Conservation (phyloP, 2,113 vertebrate species). For the Prolemur simus region DNA sequence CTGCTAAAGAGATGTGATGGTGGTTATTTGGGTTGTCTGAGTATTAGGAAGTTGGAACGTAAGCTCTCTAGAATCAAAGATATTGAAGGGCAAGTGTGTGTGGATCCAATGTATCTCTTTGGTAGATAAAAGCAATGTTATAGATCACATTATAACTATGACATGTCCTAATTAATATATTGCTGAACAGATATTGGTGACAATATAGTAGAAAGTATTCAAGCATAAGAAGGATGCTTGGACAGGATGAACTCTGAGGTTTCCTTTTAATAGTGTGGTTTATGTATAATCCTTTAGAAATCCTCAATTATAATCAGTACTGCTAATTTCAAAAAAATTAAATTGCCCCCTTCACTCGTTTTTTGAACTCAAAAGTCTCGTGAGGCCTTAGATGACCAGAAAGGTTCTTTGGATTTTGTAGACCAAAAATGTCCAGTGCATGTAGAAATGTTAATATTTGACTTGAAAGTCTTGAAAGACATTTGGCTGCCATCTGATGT, state of each 20-base stretch:
- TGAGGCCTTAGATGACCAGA: not conserved
- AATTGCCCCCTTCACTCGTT: not conserved
- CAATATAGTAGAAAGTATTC: not conserved
- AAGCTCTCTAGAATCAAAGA: not conserved
- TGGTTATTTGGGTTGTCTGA: not conserved
- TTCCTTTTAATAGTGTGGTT: constrained; percentile 20
- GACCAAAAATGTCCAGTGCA: not conserved
- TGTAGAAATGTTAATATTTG: constrained; percentile 18
- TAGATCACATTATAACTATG: not conserved
- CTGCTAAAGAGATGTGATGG: not conserved
- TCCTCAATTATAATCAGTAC: not conserved
- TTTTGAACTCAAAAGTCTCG: not conserved
- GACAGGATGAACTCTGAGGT: not conserved
- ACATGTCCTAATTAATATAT: not conserved
- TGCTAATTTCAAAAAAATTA: not conserved
- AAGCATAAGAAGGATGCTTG: not conserved
- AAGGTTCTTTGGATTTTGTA: constrained; percentile 27
- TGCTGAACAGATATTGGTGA: not conserved
- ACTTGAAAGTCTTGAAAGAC: constrained; percentile 34
- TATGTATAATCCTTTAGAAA: not conserved
- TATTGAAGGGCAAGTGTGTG: not conserved
- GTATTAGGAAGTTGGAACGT: not conserved
- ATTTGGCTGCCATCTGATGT: not conserved
- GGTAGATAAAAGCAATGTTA: not conserved
- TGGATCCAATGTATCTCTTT: not conserved